Conservation (phyloP, 2,113 vertebrate genomes). For the Rallus limicola region DNA sequence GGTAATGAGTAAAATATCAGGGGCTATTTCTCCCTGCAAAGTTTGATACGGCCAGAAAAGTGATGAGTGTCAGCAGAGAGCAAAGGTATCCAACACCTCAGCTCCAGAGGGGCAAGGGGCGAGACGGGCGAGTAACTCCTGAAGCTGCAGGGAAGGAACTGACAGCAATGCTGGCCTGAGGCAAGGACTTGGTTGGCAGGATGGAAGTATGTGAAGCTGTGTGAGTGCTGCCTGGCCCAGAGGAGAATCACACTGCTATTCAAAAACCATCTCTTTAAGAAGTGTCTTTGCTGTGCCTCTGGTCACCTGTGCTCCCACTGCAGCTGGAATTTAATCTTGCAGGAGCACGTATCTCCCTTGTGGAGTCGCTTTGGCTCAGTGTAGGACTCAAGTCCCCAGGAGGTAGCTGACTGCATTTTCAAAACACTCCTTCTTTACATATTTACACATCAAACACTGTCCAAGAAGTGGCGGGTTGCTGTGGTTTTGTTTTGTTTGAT, state of each 20-base stretch:
- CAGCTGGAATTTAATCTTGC: conserved; percentile 44
- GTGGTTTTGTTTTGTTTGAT: conserved; percentile 65
- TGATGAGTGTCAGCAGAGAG: neutral
- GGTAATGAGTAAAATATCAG: neutral
- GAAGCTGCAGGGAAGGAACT: neutral
- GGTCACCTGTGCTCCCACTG: conserved; percentile 14
- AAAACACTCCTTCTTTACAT: conserved; percentile 59
- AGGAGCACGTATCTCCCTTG: conserved; percentile 4
- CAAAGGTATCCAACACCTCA: neutral
- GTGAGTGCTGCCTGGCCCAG: neutral
- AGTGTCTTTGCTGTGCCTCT: conserved; percentile 4
- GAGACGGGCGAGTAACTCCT: neutral
- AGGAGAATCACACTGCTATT: neutral
- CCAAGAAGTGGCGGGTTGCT: conserved; percentile 55
- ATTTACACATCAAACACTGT: conserved; percentile 68
- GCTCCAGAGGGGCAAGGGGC: neutral
- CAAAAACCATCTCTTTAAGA: conserved; percentile 11
- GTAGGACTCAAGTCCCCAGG: conserved; percentile 17
- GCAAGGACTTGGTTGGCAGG: neutral
- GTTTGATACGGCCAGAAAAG: neutral
- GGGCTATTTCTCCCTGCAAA: neutral
- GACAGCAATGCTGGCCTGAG: accelerated
- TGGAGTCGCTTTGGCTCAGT: conserved; percentile 46
- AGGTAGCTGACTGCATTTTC: conserved; percentile 46
- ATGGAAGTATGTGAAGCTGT: neutral